Evolutionary conservation across 2,888 invertebrate species (phyloP), one percentile per base, ranked within the genome.

Genomic region (Hirtodrosophila confusa): DNA sequence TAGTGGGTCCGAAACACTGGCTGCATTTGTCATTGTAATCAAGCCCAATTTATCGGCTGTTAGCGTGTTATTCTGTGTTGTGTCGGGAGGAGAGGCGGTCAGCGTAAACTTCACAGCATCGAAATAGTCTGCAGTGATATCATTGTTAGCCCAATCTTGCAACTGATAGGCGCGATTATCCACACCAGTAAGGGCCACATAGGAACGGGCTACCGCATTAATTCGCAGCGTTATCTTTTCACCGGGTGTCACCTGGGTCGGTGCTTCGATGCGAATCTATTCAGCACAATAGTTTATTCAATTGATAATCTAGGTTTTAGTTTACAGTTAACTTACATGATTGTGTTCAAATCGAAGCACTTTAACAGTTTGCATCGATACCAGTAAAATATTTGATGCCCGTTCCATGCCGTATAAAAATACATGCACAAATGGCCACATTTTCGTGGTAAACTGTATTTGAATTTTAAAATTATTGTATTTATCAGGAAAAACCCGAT

Each of bases 391-490:
- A 0, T 24, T 41, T 3, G 41, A 43, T 7, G 33, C 12, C 0
- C 6, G 0, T 39, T 62, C 62, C 54, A 70, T 48, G 5, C 53
- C 44, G 31, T 49, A 70, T 3, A 66, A 6, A 4, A 57, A 36
- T 0, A 75, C 9, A 31, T 70, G 49, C 5, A 43, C 62, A 40
- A 23, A 40, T 0, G 74, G 75, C 75, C 66, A 66, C 40, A 49
- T 57, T n/a, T 56, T 43, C 0, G 0, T 2, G 0, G 53, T 41
- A 0, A 66, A 9, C 23, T 57, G n/a, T 2, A 70, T 10, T 8
- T 33, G 9, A 0, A 66, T 27, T 0, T 43, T 3, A 48, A 50
- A 71, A 3, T 29, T 43, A 4, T 29, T 37, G 4, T n/a, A 17
- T 3, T 2, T 6, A 36, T 70, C 51, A 0, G 71, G 49, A 31